Conservation (phyloP, 2,113 vertebrate genomes). For the Stegostoma tigrinum region DNA sequence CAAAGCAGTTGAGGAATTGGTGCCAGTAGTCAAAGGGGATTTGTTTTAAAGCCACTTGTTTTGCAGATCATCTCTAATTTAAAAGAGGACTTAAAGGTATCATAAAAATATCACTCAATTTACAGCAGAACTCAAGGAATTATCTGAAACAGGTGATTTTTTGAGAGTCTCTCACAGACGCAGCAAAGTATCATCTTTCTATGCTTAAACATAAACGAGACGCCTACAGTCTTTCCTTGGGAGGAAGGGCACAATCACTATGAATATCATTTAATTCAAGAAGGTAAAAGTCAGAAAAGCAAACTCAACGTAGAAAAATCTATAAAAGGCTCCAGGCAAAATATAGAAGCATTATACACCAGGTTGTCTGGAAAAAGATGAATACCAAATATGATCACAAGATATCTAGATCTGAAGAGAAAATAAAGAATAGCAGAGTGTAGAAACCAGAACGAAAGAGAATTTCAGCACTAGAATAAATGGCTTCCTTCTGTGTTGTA, state of each 20-base stretch:
- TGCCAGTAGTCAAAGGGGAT: background rate
- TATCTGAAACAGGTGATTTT: background rate
- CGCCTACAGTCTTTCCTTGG: conserved; percentile 67
- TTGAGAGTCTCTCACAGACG: background rate
- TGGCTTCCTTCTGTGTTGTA: too few relatives aligned
- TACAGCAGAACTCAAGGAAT: background rate
- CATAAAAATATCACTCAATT: background rate
- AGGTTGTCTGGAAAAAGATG: conserved; percentile 40
- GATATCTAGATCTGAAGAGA: conserved; percentile 40
- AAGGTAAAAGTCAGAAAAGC: conserved; percentile 47
- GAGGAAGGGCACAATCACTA: conserved; percentile 52
- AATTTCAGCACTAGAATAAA: too few relatives aligned
- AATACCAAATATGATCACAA: background rate
- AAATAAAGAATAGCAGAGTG: conserved; percentile 43
- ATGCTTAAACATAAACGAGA: conserved; percentile 53
- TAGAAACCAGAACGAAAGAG: conserved; percentile 39
- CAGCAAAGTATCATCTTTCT: background rate
- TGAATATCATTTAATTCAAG: conserved; percentile 34
- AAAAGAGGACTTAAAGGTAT: background rate
- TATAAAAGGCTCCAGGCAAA: conserved; percentile 38
- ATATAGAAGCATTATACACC: background rate
- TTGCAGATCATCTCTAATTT: background rate
- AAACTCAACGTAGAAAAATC: conserved; percentile 46
- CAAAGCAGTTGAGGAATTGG: background rate
- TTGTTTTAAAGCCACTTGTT: background rate